Base-by-base conservation (phyloP, 2,797 vertebrate species). In the Sus cebifrons region DNA sequence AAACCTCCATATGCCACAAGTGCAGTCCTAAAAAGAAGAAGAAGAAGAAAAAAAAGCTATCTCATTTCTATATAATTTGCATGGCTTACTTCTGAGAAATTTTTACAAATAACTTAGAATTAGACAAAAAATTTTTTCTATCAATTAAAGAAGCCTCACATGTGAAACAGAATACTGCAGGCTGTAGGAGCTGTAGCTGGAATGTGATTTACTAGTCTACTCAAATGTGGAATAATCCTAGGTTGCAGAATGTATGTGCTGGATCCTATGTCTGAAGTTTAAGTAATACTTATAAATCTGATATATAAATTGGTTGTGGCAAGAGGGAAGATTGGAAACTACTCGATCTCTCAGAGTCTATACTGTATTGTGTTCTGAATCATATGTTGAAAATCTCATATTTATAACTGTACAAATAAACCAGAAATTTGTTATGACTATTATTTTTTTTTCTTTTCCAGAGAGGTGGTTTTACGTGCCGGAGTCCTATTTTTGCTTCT, bases 281-380 rank as follows among this genome's bases (percentile, higher is more conserved):
- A 92, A 87, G 71, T 13, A 73, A 68, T 83, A 58, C 14, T 78
- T 65, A 86, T 17, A 91, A 78, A 68, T 36, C n/a, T 82, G n/a
- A 94, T 12, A 32, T 89, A 60, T 49, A 89, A 92, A 67, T 21
- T 89, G n/a, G 67, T 70, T 96, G n/a, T 85, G 83, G n/a, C 71
- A 91, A 85, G 78, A 95, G 64, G 27, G 10, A 77, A 73, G 40
- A 44, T 1, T 75, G 62, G 54, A 75, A 85, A 77, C 13, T 75
- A 88, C 65, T 67, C 70, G 10, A 20, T 67, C 36, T 91, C 40
- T 85, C 40, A 52, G 9, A 12, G 4, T 67, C 32, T 83, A 29
- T 25, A 83, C 2, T n/a, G 13, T 83, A 78, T 3, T 86, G 68
- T 10, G 79, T 83, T 91, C 36, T 67, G 44, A 91, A 77, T 89